Evolutionary conservation across 2,113 vertebrate species (phyloP), one percentile per base, ranked within the genome.

Genomic region (Clupea harengus): DNA sequence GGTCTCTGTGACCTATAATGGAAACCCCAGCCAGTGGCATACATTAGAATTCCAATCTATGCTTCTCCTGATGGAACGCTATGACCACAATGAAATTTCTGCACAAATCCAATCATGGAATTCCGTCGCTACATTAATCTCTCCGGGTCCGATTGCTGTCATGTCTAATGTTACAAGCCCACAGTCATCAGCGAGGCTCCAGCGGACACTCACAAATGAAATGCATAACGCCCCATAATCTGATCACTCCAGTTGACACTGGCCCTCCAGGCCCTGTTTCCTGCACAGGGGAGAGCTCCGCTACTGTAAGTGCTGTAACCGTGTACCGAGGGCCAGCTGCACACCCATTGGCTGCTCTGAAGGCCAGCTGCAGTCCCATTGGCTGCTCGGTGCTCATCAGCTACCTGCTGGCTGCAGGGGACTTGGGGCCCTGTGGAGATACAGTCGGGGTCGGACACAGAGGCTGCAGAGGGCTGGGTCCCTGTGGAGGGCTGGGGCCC

Each of bases 31-130:
- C 11, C 32, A 78, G 28, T 78, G 72, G 15, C 28, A 78, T 44
- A 78, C 72, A 78, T 78, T 78, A 39, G 13, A 78, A 15, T 78
- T 44, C 72, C 72, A 39, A 78, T 39, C 72, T 25, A 64, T 67
- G 64, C 64, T 78, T 28, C 72, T 1, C 11, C 72, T 78, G 72
- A 78, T 78, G 32, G 72, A 78, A 78, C 5, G 11, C 28, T 2
- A 78, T 39, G 72, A 78, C 72, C 32, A 78, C 25, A 78, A 78
- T 78, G 28, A 78, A 78, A 39, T 78, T 78, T 78, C 72, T 13
- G 72, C 25, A 78, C 32, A 78, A 78, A 78, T 78, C 72, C 72
- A 78, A 78, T 78, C 72, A 78, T 78, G 72, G 72, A 78, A 78
- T 78, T 78, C 72, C 11, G 2, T 28, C 72, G 6, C 72, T 78